Evolutionary conservation across 2,888 invertebrate species (phyloP), one percentile per base, ranked within the genome.

Genomic region (Pasiphila rectangulata): DNA sequence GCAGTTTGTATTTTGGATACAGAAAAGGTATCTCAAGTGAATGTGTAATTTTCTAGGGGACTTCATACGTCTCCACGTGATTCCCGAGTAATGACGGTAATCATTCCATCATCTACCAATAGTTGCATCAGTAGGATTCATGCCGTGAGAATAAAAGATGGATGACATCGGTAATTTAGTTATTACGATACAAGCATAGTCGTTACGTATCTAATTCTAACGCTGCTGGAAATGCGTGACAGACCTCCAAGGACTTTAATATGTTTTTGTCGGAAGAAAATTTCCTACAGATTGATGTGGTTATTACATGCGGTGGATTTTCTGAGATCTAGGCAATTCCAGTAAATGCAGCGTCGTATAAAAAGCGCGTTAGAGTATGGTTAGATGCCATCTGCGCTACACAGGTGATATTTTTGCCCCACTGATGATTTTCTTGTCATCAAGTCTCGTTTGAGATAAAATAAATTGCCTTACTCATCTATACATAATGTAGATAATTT

Each of bases 31-130:
- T 41, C 77, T 76, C 79, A 77, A 75, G 69, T 71, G 65, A 77
- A 69, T 67, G 72, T 75, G 63, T 77, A 72, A 73, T 81, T 67
- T 71, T 69, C 67, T 63, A 63, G 59, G 60, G 58, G 63, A 54
- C 59, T 61, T 58, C 57, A 56, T 63, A 72, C 70, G 69, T 65
- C 74, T 68, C 59, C 72, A 63, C 66, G 78, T 81, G 81, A 84
- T 84, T 81, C 73, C 51, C 64, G 51, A 50, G 69, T 84, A 87
- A 86, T 86, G 83, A 83, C 73, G 67, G 85, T 78, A 85, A 87
- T 87, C 83, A 86, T 86, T 83, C 82, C 75, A 82, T 79, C 83
- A 83, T 86, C 83, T 75, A 73, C 79, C 82, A 75, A 80, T 83
- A 50, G 30, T 32, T 32, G n/a, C n/a, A n/a, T 32, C 47, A 24